These are phyloP conservation scores for Notoglanidium macrostoma DNA, from an alignment of 2,797 vertebrate genomes.

Conservation along the genomic window DNA sequence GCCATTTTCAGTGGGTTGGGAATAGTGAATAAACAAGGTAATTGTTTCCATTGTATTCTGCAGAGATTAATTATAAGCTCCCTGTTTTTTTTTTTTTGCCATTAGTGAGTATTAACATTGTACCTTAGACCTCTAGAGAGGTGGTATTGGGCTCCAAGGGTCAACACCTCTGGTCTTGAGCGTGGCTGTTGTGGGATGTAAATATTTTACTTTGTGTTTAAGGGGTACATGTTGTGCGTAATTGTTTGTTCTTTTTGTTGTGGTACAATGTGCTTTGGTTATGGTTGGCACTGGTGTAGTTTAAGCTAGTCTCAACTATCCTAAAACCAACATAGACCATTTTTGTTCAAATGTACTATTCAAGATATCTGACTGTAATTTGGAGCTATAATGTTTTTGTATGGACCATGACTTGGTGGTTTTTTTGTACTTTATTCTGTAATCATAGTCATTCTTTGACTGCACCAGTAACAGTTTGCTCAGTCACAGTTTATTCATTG, in stretches of 20 bases:
- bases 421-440: background rate
- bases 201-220: slow-evolving; percentile 33
- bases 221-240: background rate
- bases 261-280: slow-evolving; percentile 6
- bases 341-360: background rate
- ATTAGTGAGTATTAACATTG: slow-evolving; percentile 40
- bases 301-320: background rate
- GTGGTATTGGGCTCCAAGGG: slow-evolving; percentile 2
- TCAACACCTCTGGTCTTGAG: slow-evolving; percentile 15
- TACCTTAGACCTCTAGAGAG: slow-evolving; percentile 21
- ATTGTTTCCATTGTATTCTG: slow-evolving; percentile 49
- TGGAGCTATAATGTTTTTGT: background rate
- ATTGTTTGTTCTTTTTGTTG: slow-evolving; percentile 25
- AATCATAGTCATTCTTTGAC: background rate
- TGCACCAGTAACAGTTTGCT: background rate
- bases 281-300: background rate
- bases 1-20: background rate
- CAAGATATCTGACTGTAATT: background rate
- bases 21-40: slow-evolving; percentile 44
- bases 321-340: background rate
- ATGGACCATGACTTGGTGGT: background rate
- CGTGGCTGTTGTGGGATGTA: slow-evolving; percentile 27
- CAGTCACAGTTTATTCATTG: slow-evolving; percentile 1
- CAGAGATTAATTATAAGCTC: slow-evolving; percentile 51
- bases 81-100: slow-evolving; percentile 38